Base-by-base conservation (phyloP, 2,797 vertebrate genomes). In the Peromyscus eremicus region DNA sequence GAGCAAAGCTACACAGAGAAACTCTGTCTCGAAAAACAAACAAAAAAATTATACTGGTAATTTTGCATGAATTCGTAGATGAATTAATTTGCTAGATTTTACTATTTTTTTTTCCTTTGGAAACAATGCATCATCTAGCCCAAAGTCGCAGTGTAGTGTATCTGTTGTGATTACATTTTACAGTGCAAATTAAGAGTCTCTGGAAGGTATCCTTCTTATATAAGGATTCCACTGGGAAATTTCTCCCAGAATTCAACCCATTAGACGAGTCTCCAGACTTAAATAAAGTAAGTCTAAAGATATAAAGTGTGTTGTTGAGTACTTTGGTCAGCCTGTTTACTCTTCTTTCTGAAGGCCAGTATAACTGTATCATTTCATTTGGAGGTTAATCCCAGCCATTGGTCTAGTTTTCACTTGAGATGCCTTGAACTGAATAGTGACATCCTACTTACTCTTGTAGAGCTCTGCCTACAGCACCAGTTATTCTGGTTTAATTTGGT, bases 41-140 rank as follows among this genome's bases (percentile, higher is more conserved):
- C 43, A 46, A 49, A 46, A 12, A 49, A 49, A 23, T 80, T 91
- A 73, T 60, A 21, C 57, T 60, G 57, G 62, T 82, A 17, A 52
- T 75, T 93, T 85, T 57, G 52, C 57, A 68, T 70, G 37, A 82
- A 77, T 68, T 83, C 37, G 71, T 14, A 77, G 73, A 55, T 40
- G 37, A 91, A 80, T 91, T 95, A 66, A 71, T 92, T 95, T 97
- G 43, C 34, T 92, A 21, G 52, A 85, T 96, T 97, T 70, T 98
- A 46, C 46, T 46, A 46, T 6, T 46, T 46, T 46, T 46, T 46
- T 46, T 46, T 8, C 46, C 46, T 95, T 95, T 88, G 46, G 52
- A 96, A 93, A 95, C 43, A 80, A 52, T 92, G 57, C 16, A 34
- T 70, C 76, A 43, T 71, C 84, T 84, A 96, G 64, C 32, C 73